phyloP scores from a whole-genome alignment of 2,797 vertebrate genomes.

The Alcedo quadribrachys region DNA sequence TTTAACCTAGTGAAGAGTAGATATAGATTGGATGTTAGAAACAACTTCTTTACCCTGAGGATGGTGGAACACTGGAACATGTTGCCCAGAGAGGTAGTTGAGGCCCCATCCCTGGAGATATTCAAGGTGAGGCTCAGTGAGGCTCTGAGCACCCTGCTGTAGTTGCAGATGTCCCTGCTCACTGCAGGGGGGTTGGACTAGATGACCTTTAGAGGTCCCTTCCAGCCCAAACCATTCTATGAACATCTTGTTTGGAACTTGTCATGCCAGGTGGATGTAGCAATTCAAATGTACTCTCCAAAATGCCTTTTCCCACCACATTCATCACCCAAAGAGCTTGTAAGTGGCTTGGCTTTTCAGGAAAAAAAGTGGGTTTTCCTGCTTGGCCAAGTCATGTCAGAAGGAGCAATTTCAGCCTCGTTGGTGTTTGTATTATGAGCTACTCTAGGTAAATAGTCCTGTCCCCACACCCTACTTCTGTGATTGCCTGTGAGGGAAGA shows the following conservation, averaged over 20 bases:
- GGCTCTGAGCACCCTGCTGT: too few relatives aligned
- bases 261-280: not conserved
- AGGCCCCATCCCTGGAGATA: too few relatives aligned
- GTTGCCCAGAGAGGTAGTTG: too few relatives aligned
- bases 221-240: too few relatives aligned
- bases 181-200: too few relatives aligned
- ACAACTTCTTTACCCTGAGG: too few relatives aligned
- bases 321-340: not conserved
- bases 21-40: too few relatives aligned
- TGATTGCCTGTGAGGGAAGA: not conserved
- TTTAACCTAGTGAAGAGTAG: too few relatives aligned
- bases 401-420: not conserved
- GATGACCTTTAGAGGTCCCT: too few relatives aligned
- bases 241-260: constrained; percentile 15
- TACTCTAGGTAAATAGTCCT: not conserved
- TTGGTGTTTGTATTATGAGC: not conserved
- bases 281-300: not conserved
- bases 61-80: too few relatives aligned
- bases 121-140: too few relatives aligned
- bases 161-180: too few relatives aligned
- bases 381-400: not conserved
- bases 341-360: constrained; percentile 35
- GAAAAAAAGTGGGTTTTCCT: not conserved
- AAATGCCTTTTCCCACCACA: not conserved
- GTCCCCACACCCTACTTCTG: not conserved